These are phyloP conservation scores for Cacoxenus indagator DNA, from an alignment of 2,888 invertebrate species.

Conservation along the genomic window DNA sequence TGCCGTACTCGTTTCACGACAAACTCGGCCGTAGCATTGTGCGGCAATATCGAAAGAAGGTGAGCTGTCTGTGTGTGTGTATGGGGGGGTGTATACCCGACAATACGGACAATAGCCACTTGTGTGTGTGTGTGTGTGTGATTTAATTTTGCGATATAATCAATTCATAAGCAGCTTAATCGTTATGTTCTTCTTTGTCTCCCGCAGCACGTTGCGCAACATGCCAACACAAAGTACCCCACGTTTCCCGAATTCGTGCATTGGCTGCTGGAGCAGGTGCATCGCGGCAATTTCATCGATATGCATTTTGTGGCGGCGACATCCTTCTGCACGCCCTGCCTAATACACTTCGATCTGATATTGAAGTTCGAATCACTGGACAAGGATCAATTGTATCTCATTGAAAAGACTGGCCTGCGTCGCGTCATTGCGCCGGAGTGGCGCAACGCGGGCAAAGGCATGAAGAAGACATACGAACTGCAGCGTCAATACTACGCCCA, in stretches of 20 bases:
- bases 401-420: constrained; percentile 81
- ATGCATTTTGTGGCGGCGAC: constrained; percentile 92
- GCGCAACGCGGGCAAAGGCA: constrained; percentile 84
- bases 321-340: constrained; percentile 87
- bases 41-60: constrained; percentile 77
- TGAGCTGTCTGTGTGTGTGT: too few relatives aligned
- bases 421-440: constrained; percentile 85
- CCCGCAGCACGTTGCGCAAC: constrained; percentile 24
- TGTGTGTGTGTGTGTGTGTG: background rate
- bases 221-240: constrained; percentile 75
- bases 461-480: constrained; percentile 80
- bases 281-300: constrained; percentile 75
- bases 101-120: too few relatives aligned
- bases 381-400: constrained; percentile 86
- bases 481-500: constrained; percentile 83
- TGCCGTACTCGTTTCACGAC: constrained; percentile 86
- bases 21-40: constrained; percentile 85
- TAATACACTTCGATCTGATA: constrained; percentile 85
- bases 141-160: background rate
- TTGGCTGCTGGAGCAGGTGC: constrained; percentile 81
- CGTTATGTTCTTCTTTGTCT: background rate
- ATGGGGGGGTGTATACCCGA: too few relatives aligned
- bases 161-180: background rate
- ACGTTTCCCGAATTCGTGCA: constrained; percentile 86
- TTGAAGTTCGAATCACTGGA: constrained; percentile 87